Evolutionary conservation across 2,113 vertebrate species (phyloP).

Genomic region (Ochotona curzoniae): DNA sequence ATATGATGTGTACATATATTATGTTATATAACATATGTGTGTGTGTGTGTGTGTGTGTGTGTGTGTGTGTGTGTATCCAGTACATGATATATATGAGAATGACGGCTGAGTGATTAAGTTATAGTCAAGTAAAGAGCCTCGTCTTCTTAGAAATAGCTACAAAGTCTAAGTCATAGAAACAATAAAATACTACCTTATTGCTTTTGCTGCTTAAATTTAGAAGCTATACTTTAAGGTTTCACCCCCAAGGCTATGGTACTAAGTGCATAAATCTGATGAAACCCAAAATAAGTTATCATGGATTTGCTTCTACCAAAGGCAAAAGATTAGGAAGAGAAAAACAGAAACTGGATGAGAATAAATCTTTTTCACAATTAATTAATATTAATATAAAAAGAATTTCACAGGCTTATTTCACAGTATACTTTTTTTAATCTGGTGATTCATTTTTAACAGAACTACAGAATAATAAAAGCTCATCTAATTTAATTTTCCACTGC

Average conservation of each 20-base stretch:
- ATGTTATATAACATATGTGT: too few relatives aligned
- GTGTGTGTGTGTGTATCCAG: not conserved
- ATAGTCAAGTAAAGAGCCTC: constrained; percentile 25
- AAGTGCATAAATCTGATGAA: not conserved
- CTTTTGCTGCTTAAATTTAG: constrained; percentile 53
- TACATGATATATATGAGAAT: constrained; percentile 34
- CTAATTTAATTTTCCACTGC: constrained; percentile 63
- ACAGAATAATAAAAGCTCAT: constrained; percentile 46
- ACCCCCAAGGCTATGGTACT: not conserved
- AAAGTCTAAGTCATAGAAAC: not conserved
- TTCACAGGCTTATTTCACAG: constrained; percentile 43
- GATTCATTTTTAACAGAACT: constrained; percentile 25
- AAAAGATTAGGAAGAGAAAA: constrained; percentile 61
- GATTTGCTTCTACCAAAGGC: constrained; percentile 32
- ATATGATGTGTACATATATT: too few relatives aligned
- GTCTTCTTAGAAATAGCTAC: not conserved
- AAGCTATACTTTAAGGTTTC: constrained; percentile 37
- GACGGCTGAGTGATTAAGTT: constrained; percentile 8
- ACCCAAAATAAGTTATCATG: constrained; percentile 29
- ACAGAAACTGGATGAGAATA: constrained; percentile 42
- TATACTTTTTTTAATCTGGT: constrained; percentile 35
- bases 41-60: too few relatives aligned
- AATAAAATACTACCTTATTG: constrained; percentile 44
- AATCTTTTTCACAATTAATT: constrained; percentile 42
- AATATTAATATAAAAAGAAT: not conserved